Evolutionary conservation across 2,797 vertebrate species (phyloP), one percentile per base, ranked within the genome.

Genomic region (Octomys mimax): DNA sequence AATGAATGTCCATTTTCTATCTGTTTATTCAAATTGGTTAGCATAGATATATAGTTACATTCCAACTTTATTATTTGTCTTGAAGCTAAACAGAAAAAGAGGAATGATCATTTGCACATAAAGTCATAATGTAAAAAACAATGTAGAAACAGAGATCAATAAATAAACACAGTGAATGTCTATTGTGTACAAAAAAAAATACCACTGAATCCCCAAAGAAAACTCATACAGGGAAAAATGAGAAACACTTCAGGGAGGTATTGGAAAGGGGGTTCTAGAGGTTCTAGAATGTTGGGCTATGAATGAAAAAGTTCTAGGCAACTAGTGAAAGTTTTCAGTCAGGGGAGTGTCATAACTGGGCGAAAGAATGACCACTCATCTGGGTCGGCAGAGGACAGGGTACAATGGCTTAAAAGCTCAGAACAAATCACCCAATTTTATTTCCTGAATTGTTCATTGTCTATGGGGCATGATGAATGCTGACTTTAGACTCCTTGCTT

Each of bases 401-500:
- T 21, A 39, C 46, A 64, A 52, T 64, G 21, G 68, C 54, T 52
- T 90, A 71, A 70, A 73, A 80, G 36, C 31, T 85, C 75, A 91
- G 91, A 94, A 95, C 95, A 96, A 97, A 87, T 96, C 82, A 93
- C 83, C 95, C 71, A 80, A 71, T 95, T 96, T 87, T 73, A 49
- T 94, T 97, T 96, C 70, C 85, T 3, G 5, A 96, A 97, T 93
- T 97, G 77, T 94, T 98, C 91, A 84, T 97, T 92, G 95, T 81
- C 94, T 93, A 66, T 91, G 91, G 87, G 92, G 70, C 81, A 94
- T 84, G 92, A 95, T 93, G 96, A 97, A 96, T 98, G 96, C 96
- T 96, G 97, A 96, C 96, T 98, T 97, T 39, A 95, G 92, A 95
- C 96, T 95, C 89, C 33, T 91, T 91, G 81, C 96, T 98, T 91